These are phyloP conservation scores for Aurelia sp. DNA, from an alignment of 30 jellyfish, hydroid and myxozoan genomes.

Conservation along the genomic window DNA sequence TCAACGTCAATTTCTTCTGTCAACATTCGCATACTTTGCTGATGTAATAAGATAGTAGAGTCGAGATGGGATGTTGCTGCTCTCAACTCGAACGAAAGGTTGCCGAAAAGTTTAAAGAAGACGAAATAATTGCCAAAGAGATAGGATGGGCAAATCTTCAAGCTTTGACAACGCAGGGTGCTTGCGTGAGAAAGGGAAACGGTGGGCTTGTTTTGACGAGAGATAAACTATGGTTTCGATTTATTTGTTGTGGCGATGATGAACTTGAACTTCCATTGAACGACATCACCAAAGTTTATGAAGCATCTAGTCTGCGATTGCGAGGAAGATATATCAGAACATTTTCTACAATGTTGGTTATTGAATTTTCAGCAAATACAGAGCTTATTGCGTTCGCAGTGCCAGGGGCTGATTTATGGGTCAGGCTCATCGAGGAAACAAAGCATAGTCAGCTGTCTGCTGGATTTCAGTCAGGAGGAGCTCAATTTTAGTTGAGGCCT, in stretches of 20 bases:
- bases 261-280: conserved; percentile 10
- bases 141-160: conserved; percentile 22
- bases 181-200: conserved; percentile 23
- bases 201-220: conserved; percentile 47
- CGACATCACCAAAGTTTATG: conserved; percentile 9
- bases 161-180: conserved; percentile 6
- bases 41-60: no score
- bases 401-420: conserved; percentile 1
- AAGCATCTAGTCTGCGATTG: not conserved
- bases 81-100: conserved; percentile 9
- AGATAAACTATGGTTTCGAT: conserved; percentile 30
- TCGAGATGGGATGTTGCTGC: conserved; percentile 43
- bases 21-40: no score
- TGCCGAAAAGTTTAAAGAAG: conserved; percentile 12
- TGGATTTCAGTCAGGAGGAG: no score
- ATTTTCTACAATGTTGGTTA: not conserved
- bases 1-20: no score
- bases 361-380: conserved; percentile 10
- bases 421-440: not conserved
- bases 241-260: conserved; percentile 26
- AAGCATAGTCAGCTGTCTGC: not conserved
- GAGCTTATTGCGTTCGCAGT: conserved; percentile 12
- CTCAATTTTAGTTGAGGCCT: no score
- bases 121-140: conserved; percentile 2
- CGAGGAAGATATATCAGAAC: not conserved